phyloP scores from a whole-genome alignment of 1,140 invertebrate species.

The Neodiprion lecontei region DNA sequence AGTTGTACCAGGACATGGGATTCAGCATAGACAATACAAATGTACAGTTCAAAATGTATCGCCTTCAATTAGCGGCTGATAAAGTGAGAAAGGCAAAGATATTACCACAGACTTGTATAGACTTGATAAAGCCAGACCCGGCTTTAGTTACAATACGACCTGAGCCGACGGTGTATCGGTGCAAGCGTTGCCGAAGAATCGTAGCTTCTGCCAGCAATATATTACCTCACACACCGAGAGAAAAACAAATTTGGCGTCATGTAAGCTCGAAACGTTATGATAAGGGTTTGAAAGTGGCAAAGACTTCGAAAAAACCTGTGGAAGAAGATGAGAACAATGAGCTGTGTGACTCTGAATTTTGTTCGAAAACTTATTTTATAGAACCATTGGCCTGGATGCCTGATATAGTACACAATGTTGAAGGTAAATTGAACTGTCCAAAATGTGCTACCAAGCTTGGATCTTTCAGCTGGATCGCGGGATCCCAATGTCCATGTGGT shows the following conservation, averaged over 20 bases:
- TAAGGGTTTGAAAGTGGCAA: slow-evolving; percentile 32
- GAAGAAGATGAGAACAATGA: slow-evolving; percentile 51
- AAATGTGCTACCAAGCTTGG: slow-evolving; percentile 82
- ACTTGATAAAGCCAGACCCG: slow-evolving; percentile 81
- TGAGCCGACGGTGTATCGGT: slow-evolving; percentile 82
- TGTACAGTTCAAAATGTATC: slow-evolving; percentile 78
- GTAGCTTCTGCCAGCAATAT: slow-evolving; percentile 81
- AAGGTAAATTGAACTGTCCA: slow-evolving; percentile 84
- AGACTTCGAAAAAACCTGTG: slow-evolving; percentile 35
- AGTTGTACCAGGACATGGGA: slow-evolving; percentile 79
- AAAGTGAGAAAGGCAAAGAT: slow-evolving; percentile 84
- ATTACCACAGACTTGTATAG: slow-evolving; percentile 76
- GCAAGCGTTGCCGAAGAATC: slow-evolving; percentile 79
- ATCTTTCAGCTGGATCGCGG: slow-evolving; percentile 82
- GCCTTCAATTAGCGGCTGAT: slow-evolving; percentile 79
- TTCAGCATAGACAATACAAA: slow-evolving; percentile 74
- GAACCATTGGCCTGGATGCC: slow-evolving; percentile 86
- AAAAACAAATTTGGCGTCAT: slow-evolving; percentile 61
- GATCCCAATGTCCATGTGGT: slow-evolving; percentile 84
- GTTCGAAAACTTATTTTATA: slow-evolving; percentile 77
- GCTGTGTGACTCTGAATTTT: slow-evolving; percentile 54
- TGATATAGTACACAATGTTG: slow-evolving; percentile 69
- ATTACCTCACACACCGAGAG: slow-evolving; percentile 70
- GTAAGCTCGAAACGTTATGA: slow-evolving; percentile 47
- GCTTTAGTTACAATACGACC: slow-evolving; percentile 76